Evolutionary conservation across 1,140 invertebrate species (phyloP).

Genomic region (Armadillidium nasatum): DNA sequence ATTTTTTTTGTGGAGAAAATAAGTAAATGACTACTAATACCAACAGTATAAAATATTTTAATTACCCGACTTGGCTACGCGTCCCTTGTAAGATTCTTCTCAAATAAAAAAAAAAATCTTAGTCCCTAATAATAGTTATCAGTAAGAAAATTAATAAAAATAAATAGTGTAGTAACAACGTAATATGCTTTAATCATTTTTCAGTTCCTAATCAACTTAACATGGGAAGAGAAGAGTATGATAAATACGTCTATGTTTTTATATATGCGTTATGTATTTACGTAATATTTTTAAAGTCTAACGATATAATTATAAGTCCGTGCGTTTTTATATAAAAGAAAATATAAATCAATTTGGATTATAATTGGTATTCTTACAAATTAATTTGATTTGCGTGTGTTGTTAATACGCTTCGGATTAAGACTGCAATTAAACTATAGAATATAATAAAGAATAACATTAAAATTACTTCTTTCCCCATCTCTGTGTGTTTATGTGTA

Average conservation of each 20-base stretch:
- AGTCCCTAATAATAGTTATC: too few species aligned
- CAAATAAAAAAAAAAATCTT: too few species aligned
- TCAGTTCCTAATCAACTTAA: conserved; percentile 1
- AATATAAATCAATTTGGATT: neutral
- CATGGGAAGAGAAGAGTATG: neutral
- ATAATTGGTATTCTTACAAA: neutral
- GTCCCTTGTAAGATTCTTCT: too few species aligned
- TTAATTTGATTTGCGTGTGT: neutral
- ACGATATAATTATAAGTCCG: neutral
- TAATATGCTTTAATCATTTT: neutral
- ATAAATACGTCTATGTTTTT: neutral
- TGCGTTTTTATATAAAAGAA: neutral
- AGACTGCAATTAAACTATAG: neutral
- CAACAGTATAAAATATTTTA: too few species aligned
- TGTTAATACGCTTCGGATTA: neutral
- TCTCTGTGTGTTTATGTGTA: neutral
- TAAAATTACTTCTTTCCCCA: neutral
- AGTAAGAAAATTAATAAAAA: too few species aligned
- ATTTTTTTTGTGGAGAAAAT: too few species aligned
- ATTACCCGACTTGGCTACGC: too few species aligned
- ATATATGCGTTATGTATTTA: neutral
- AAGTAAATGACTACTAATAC: too few species aligned
- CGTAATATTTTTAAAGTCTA: conserved; percentile 7
- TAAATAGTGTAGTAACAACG: too few species aligned
- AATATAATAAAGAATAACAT: neutral